phyloP scores from a whole-genome alignment of 2,888 invertebrate species.

The Synanthedon vespiformis region DNA sequence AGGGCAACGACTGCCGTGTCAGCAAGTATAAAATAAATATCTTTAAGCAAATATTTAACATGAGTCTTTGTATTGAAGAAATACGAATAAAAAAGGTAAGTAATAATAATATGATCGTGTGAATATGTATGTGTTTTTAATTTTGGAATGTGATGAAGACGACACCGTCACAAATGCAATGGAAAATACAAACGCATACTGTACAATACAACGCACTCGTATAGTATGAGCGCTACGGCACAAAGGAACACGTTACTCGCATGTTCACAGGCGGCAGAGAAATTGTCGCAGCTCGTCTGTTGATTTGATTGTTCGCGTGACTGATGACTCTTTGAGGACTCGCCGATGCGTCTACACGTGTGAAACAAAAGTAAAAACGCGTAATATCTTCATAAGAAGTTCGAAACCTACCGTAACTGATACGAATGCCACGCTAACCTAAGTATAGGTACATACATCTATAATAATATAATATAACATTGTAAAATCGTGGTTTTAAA shows the following conservation, averaged over 20 bases:
- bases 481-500: too few species aligned
- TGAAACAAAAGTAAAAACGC: slow-evolving; percentile 12
- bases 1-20: too few species aligned
- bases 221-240: slow-evolving; percentile 6
- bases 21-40: too few species aligned
- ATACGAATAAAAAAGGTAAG: too few species aligned
- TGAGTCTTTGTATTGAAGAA: too few species aligned
- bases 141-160: background rate
- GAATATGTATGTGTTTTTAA: background rate
- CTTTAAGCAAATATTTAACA: too few species aligned
- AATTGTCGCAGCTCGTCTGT: slow-evolving; percentile 32
- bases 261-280: slow-evolving; percentile 18
- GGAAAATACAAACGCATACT: background rate
- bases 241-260: slow-evolving; percentile 21
- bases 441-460: too few species aligned
- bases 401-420: slow-evolving; percentile 25
- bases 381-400: slow-evolving; percentile 30
- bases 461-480: too few species aligned
- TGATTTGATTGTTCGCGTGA: slow-evolving; percentile 43
- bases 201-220: slow-evolving; percentile 1
- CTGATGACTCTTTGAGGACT: background rate
- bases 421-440: slow-evolving; percentile 13
- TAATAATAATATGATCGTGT: too few species aligned
- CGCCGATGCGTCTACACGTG: background rate
- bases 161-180: slow-evolving; percentile 15